Evolutionary conservation across 2,113 vertebrate species (phyloP), one percentile per base, ranked within the genome.

Genomic region (Vulpes vulpes): DNA sequence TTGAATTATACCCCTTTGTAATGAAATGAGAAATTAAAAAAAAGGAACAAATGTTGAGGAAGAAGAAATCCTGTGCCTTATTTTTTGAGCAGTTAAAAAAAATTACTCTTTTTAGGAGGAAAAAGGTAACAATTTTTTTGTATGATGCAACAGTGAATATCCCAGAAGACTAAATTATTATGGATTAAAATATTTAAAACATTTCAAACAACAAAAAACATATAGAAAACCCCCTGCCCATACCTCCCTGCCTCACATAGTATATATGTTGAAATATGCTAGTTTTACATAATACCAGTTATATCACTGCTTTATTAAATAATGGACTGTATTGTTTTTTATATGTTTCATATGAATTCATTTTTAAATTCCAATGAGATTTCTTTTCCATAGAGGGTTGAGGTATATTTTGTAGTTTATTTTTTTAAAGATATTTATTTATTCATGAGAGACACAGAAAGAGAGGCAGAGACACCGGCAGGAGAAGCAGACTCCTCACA

Each of bases 81-180:
- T 64, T 59, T 7, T 85, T 89, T 82, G 35, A 94, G 35, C 2
- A 86, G 89, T 57, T 86, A 62, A 95, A 15, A 95, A 15, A 67
- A 85, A 30, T 59, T 55, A 16, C 1, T 74, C 32, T 78, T 80
- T 83, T 80, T 60, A 91, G 49, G 10, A 74, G 64, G 53, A 60
- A 78, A 87, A 67, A 4, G 53, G 16, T 35, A 67, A 57, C 5
- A 22, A 8, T 7, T 59, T 32, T 65, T 64, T 51, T 53, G 38
- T 43, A 43, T 43, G 43, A 43, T 43, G 43, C 43, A 43, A 43
- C 10, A 17, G 3, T 69, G 51, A 93, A 30, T 82, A 2, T 51
- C 38, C 60, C 3, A 55, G 23, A 64, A 60, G 15, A 59, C 20
- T 43, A 79, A 57, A 23, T 53, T 64, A 85, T 60, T 80, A 10